Base-by-base conservation (phyloP, 2,797 vertebrate genomes). In the Sebastolobus alascanus region DNA sequence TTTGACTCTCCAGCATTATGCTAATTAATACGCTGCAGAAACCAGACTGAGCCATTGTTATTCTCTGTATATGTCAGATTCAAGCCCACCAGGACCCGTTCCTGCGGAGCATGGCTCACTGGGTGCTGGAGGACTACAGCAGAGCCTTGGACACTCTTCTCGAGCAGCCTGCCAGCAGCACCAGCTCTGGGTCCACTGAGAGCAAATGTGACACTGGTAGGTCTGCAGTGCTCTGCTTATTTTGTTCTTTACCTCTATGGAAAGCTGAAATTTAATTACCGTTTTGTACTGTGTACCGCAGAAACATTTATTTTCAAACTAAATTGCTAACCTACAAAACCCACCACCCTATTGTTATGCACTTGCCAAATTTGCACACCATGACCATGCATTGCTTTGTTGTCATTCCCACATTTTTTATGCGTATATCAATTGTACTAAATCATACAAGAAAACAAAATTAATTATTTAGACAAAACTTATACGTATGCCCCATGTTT, bases 101-200 rank as follows among this genome's bases (percentile, higher is more conserved):
- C 91, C 94, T 99, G 50, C 96, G 98, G 54, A 99, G 99, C 93
- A 97, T 99, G 95, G 97, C 98, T n/a, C 94, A 96, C 88, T 99
- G 99, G 99, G 97, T 99, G 84, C 95, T 99, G 82, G 97, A 99
- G 91, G 97, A 99, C 89, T 99, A 99, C 92, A 96, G 96, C 89
- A 94, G 83, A 79, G 97, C 99, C 52, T 93, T 99, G 93, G 97
- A 99, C 89, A 98, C 98, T 43, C 95, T 99, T 70, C 96, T 99
- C 56, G 97, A 96, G 46, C 96, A 97, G 77, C 95, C 96, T 67
- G n/a, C n/a, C 73, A 85, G 58, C 75, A 77, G 64, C 27, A 27
- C 83, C 91, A 84, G 86, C 81, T 75, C 72, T 35, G 79, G 56
- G 8, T 74, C 85, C 64, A 69, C 79, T 72, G 82, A 76, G 40